phyloP scores from a whole-genome alignment of 1,140 invertebrate species.

The Drosophila micromelanica region DNA sequence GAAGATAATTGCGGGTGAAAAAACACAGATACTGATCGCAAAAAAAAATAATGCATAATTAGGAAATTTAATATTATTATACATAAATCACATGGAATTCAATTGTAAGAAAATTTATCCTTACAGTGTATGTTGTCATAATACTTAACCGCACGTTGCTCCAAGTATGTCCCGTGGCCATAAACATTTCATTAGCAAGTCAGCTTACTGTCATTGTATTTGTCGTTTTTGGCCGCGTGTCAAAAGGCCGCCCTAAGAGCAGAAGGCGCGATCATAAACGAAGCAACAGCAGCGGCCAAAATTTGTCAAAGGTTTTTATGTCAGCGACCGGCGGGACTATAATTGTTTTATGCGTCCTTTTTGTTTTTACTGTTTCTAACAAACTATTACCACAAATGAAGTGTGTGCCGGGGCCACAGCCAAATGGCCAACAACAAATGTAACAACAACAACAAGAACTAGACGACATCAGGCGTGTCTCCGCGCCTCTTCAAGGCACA shows the following conservation, averaged over 20 bases:
- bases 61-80: too few relatives aligned
- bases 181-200: constrained; percentile 83
- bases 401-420: constrained; percentile 46
- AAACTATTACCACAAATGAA: constrained; percentile 67
- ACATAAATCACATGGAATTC: too few relatives aligned
- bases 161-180: constrained; percentile 62
- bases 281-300: constrained; percentile 24
- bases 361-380: constrained; percentile 69
- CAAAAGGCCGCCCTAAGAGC: constrained; percentile 59
- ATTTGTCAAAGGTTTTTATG: constrained; percentile 81
- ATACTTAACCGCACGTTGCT: constrained; percentile 20
- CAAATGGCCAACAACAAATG: constrained; percentile 18
- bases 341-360: constrained; percentile 76
- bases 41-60: too few relatives aligned
- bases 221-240: constrained; percentile 36
- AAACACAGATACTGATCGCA: too few relatives aligned
- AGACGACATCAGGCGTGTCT: constrained; percentile 14
- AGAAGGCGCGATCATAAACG: constrained; percentile 25
- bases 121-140: not conserved
- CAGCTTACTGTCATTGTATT: constrained; percentile 52
- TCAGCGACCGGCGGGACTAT: constrained; percentile 70
- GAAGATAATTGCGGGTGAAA: too few relatives aligned
- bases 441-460: not conserved
- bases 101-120: not conserved
- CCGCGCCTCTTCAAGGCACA: constrained; percentile 5